These are phyloP conservation scores for Melanotus villosus DNA, from an alignment of 2,888 invertebrate genomes.

Conservation along the genomic window DNA sequence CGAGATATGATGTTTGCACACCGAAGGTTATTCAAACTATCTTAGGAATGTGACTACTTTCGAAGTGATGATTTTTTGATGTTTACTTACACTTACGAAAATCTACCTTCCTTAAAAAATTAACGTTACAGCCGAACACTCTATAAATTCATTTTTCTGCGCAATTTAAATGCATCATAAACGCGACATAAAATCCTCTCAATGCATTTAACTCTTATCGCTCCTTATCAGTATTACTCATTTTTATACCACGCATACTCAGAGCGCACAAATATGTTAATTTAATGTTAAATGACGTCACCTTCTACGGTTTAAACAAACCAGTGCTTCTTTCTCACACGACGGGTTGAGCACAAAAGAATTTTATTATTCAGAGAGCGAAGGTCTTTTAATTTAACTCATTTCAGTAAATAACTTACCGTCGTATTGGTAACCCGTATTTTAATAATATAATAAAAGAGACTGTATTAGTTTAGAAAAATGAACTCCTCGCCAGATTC, in stretches of 20 bases:
- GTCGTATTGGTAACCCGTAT: background rate
- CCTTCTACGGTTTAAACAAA: constrained; percentile 24
- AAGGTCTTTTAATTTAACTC: constrained; percentile 28
- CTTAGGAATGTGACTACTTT: too few relatives aligned
- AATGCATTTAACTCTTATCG: background rate
- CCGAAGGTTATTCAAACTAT: too few relatives aligned
- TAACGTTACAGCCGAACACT: too few relatives aligned
- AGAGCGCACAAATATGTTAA: constrained; percentile 37
- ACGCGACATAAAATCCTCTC: too few relatives aligned
- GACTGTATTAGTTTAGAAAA: background rate
- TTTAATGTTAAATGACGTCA: constrained; percentile 46
- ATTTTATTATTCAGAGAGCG: constrained; percentile 26
- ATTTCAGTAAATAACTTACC: constrained; percentile 9
- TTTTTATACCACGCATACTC: background rate
- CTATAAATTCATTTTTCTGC: too few relatives aligned
- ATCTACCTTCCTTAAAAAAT: too few relatives aligned
- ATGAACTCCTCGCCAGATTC: constrained; percentile 13
- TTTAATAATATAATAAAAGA: background rate
- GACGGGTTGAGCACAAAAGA: constrained; percentile 24
- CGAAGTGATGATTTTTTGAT: too few relatives aligned
- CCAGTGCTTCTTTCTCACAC: constrained; percentile 19
- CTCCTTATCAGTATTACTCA: background rate
- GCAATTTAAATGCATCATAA: too few relatives aligned
- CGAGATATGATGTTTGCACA: too few relatives aligned
- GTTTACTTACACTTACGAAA: too few relatives aligned